Percentiles rank a stretch among this genome's conserved stretches.
Conservation (phyloP, 2,113 vertebrate species). For the Pedionomus torquatus region DNA sequence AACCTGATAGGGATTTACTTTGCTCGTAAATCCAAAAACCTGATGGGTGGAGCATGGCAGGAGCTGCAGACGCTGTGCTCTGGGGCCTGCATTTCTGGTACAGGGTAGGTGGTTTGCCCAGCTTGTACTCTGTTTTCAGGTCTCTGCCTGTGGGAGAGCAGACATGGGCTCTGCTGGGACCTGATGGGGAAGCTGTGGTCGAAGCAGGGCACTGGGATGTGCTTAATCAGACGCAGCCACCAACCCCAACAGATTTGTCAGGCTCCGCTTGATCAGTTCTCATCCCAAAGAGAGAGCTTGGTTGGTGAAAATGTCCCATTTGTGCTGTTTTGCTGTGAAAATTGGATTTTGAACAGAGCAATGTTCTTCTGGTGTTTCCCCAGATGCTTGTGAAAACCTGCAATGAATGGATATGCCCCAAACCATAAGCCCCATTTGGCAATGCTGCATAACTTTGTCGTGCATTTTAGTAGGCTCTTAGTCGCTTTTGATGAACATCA, state of each 20-base stretch:
- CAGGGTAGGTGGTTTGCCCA: not conserved
- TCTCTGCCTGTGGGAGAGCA: not conserved
- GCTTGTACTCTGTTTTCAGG: not conserved
- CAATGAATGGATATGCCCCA: not conserved
- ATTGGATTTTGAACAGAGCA: not conserved
- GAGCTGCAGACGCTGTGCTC: not conserved
- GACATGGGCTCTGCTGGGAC: not conserved
- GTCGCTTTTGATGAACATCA: not conserved
- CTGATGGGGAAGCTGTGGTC: rapidly evolving
- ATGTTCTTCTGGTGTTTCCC: not conserved
- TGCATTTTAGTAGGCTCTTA: not conserved
- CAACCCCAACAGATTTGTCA: not conserved
- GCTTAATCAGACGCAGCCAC: not conserved
- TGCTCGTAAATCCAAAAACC: not conserved
- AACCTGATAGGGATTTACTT: not conserved
- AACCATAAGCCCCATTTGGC: not conserved
- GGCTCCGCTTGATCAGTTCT: not conserved
- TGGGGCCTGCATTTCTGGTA: not conserved
- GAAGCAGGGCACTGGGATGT: not conserved
- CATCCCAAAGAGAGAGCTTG: not conserved
- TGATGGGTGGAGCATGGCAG: not conserved
- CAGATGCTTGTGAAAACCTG: not conserved
- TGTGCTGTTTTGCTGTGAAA: not conserved
- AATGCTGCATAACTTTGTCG: not conserved
- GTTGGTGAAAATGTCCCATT: not conserved